Evolutionary conservation across 2,888 invertebrate species (phyloP).

Genomic region (Glyphotaelius pellucidus): DNA sequence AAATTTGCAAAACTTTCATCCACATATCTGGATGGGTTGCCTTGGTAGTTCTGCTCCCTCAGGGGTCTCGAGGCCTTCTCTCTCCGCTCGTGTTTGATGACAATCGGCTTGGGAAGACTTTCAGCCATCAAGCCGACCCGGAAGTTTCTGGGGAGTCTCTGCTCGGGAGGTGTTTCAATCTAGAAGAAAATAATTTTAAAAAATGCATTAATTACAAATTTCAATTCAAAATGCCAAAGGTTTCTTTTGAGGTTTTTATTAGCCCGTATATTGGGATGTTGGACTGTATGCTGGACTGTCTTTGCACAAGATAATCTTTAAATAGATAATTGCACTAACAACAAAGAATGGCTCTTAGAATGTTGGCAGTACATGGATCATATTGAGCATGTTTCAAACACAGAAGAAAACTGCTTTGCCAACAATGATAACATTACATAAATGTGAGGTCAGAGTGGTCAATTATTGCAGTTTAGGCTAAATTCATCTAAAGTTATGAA

Average conservation of each 20-base stretch:
- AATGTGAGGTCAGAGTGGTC: too few species aligned
- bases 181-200: slow-evolving; percentile 43
- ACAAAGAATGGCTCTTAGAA: not conserved
- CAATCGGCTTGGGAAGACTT: slow-evolving; percentile 50
- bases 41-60: slow-evolving; percentile 37
- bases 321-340: too few species aligned
- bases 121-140: slow-evolving; percentile 61
- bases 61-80: slow-evolving; percentile 30
- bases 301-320: too few species aligned
- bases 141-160: slow-evolving; percentile 59
- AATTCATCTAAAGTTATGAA: not conserved
- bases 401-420: not conserved
- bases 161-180: slow-evolving; percentile 51
- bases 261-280: not conserved
- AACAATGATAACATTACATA: not conserved
- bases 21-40: not conserved
- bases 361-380: not conserved
- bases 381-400: too few species aligned
- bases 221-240: not conserved
- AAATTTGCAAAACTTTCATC: slow-evolving; percentile 71
- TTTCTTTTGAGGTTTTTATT: not conserved
- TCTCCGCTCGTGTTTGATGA: slow-evolving; percentile 60
- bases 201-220: not conserved
- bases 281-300: too few species aligned
- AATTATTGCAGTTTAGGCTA: too few species aligned